A percentile compares a stretch with the other conserved stretches of the same genome.
Conservation (phyloP, 2,888 invertebrate genomes). For the Lydus trimaculatus region DNA sequence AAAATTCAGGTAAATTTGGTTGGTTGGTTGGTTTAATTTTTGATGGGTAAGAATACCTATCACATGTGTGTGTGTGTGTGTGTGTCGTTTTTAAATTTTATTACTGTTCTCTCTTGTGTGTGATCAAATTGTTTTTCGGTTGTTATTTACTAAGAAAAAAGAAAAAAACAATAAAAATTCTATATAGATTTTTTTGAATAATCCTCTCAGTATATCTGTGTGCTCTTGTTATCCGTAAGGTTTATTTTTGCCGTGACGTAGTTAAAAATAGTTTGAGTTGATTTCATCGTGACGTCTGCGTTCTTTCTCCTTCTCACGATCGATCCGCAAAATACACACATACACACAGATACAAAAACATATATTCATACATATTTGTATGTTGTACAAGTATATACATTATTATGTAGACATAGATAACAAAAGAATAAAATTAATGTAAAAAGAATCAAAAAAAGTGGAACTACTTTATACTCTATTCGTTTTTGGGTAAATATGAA, state of each 20-base stretch:
- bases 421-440: neutral
- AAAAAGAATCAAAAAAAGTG: neutral
- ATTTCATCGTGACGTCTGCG: conserved; percentile 9
- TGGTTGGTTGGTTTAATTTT: neutral
- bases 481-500: neutral
- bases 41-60: neutral
- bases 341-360: neutral
- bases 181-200: neutral
- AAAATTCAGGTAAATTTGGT: neutral
- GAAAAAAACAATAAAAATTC: no score
- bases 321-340: conserved; percentile 1
- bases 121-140: neutral
- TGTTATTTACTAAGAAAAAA: no score
- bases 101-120: neutral
- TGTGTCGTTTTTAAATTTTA: neutral
- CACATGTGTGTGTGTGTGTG: neutral
- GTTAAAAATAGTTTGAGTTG: conserved; percentile 9
- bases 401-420: neutral
- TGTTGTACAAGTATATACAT: neutral
- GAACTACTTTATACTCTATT: neutral
- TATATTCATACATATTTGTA: neutral
- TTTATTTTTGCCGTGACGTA: conserved; percentile 8
- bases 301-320: conserved; percentile 5
- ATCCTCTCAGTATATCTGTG: neutral
- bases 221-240: conserved; percentile 7